Evolutionary conservation across 2,113 vertebrate genomes (phyloP).

Genomic region (Bubo scandiacus): DNA sequence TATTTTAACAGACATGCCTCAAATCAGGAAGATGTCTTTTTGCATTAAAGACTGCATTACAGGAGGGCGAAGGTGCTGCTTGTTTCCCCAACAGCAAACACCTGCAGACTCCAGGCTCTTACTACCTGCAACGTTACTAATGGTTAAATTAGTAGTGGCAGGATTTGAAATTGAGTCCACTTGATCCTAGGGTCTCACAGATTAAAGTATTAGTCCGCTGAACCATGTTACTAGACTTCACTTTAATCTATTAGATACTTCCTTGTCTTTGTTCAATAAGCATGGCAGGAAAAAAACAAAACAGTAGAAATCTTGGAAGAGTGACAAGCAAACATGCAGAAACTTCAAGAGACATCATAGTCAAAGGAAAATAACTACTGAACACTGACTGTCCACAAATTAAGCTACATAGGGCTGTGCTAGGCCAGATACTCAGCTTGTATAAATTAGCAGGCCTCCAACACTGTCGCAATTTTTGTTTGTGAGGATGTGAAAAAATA

Average conservation of each 20-base stretch:
- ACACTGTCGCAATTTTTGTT: not conserved
- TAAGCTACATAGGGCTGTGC: not conserved
- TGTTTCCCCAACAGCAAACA: slow-evolving; percentile 20
- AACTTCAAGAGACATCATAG: not conserved
- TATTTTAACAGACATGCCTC: not conserved
- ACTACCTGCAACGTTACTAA: slow-evolving; percentile 4
- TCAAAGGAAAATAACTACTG: not conserved
- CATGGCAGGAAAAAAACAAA: not conserved
- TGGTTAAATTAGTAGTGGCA: slow-evolving; percentile 49
- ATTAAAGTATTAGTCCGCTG: slow-evolving; percentile 62
- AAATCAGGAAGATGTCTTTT: not conserved
- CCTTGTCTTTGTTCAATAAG: slow-evolving; percentile 44
- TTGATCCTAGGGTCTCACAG: slow-evolving; percentile 57
- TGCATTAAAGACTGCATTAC: not conserved
- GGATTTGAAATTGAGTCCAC: slow-evolving; percentile 59
- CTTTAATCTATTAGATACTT: slow-evolving; percentile 53
- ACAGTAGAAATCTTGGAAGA: not conserved
- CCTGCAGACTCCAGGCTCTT: slow-evolving; percentile 25
- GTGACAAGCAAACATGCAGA: not conserved
- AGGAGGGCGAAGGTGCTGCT: not conserved
- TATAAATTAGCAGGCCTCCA: slow-evolving; percentile 3
- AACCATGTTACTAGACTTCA: slow-evolving; percentile 44
- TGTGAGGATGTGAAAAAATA: not conserved
- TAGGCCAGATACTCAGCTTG: not conserved
- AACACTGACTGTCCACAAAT: not conserved